phyloP scores from a whole-genome alignment of 2,888 invertebrate species.

The Drosophila testacea region DNA sequence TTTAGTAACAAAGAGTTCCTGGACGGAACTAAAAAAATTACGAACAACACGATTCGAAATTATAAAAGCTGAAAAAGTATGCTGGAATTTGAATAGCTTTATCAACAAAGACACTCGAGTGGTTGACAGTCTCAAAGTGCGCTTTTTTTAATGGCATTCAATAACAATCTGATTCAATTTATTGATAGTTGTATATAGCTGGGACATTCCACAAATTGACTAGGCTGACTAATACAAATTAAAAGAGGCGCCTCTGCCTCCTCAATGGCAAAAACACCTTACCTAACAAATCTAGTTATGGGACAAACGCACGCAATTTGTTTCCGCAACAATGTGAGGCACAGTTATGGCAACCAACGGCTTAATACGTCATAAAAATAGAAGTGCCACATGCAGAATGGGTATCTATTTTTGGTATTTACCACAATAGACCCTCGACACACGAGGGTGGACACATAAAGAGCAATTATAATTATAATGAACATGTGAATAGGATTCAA shows the following conservation, averaged over 20 bases:
- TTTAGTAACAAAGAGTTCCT: conserved; percentile 7
- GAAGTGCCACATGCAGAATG: conserved; percentile 39
- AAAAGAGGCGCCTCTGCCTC: conserved; percentile 37
- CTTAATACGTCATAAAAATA: conserved; percentile 41
- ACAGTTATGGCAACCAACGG: conserved; percentile 18
- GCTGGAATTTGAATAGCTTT: conserved; percentile 2
- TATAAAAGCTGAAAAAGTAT: not conserved
- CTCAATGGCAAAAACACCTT: conserved; percentile 19
- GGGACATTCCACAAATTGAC: conserved; percentile 34
- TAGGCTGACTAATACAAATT: conserved; percentile 56
- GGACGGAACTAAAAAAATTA: conserved; percentile 2
- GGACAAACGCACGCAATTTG: conserved; percentile 59
- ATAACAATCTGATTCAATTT: conserved; percentile 57
- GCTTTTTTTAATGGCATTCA: conserved; percentile 6
- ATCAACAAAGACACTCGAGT: conserved; percentile 25
- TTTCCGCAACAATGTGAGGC: conserved; percentile 28
- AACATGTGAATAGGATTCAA: conserved; percentile 16
- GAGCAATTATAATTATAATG: conserved; percentile 33
- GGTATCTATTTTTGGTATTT: conserved; percentile 37
- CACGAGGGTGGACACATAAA: conserved; percentile 1
- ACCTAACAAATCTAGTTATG: conserved; percentile 30
- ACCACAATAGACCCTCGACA: not conserved
- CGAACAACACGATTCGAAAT: not conserved
- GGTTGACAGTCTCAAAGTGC: conserved; percentile 15
- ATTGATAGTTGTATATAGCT: conserved; percentile 49